Conservation (phyloP, 2,888 invertebrate species). For the Hyppa rectilinea region DNA sequence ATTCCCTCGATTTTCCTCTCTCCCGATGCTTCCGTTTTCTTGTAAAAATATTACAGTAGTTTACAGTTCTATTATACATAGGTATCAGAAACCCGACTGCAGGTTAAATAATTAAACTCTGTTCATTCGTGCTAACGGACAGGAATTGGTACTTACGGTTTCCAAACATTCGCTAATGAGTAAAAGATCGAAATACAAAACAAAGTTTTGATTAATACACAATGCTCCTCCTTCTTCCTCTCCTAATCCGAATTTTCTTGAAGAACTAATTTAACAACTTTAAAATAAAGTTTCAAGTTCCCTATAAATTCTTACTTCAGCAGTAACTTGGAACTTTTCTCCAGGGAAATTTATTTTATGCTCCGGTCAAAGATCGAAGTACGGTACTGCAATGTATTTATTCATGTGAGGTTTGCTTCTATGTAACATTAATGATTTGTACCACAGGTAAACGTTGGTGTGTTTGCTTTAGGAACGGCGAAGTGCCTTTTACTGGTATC, state of each 20-base stretch:
- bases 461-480: constrained; percentile 14
- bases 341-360: constrained; percentile 49
- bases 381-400: constrained; percentile 32
- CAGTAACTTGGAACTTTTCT: constrained; percentile 33
- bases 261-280: constrained; percentile 9
- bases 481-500: constrained; percentile 5
- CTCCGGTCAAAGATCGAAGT: constrained; percentile 24
- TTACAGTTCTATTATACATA: neutral
- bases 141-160: constrained; percentile 1
- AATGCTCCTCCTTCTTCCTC: neutral
- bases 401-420: constrained; percentile 37
- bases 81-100: neutral
- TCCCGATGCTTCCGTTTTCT: neutral
- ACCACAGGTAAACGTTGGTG: constrained; percentile 1
- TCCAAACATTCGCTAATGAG: constrained; percentile 15
- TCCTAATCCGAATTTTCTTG: neutral
- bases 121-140: constrained; percentile 1
- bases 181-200: constrained; percentile 9
- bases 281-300: constrained; percentile 24
- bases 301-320: constrained; percentile 36
- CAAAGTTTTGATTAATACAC: neutral
- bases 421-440: constrained; percentile 40
- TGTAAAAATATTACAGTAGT: neutral
- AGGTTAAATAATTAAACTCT: neutral
- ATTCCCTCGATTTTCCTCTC: neutral